phyloP scores from a whole-genome alignment of 1,140 invertebrate species.

The Galendromus occidentalis region DNA sequence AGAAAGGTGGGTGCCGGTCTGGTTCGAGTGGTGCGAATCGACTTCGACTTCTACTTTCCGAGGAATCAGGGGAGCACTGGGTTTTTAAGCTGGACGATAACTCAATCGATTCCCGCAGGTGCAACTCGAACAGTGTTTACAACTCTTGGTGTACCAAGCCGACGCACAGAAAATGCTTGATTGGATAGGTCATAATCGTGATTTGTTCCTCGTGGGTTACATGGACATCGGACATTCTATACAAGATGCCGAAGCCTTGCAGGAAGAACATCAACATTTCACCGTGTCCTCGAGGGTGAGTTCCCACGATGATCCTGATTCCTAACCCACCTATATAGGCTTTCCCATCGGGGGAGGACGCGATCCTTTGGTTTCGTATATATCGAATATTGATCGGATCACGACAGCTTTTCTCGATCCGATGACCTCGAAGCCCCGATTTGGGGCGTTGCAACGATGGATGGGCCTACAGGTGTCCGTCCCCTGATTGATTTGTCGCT shows the following conservation, averaged over 20 bases:
- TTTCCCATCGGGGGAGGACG: too few relatives aligned
- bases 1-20: conserved; percentile 46
- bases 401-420: neutral
- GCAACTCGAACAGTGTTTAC: conserved; percentile 5
- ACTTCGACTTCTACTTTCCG: too few relatives aligned
- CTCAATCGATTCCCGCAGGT: neutral
- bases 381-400: too few relatives aligned
- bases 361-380: too few relatives aligned
- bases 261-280: conserved; percentile 88
- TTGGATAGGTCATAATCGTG: conserved; percentile 85
- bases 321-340: too few relatives aligned
- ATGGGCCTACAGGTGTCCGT: too few relatives aligned
- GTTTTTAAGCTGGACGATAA: too few relatives aligned
- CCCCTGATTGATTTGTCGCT: too few relatives aligned
- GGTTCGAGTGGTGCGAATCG: too few relatives aligned
- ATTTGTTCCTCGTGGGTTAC: conserved; percentile 81
- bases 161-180: conserved; percentile 58
- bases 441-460: too few relatives aligned
- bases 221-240: conserved; percentile 87
- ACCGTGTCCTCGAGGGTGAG: conserved; percentile 67
- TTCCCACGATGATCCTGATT: neutral
- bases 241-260: conserved; percentile 68
- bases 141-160: conserved; percentile 5
- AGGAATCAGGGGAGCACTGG: too few relatives aligned
- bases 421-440: neutral